Evolutionary conservation across 2,797 vertebrate species (phyloP), one percentile per base, ranked within the genome.

Genomic region (Triplophysa bombifrons): DNA sequence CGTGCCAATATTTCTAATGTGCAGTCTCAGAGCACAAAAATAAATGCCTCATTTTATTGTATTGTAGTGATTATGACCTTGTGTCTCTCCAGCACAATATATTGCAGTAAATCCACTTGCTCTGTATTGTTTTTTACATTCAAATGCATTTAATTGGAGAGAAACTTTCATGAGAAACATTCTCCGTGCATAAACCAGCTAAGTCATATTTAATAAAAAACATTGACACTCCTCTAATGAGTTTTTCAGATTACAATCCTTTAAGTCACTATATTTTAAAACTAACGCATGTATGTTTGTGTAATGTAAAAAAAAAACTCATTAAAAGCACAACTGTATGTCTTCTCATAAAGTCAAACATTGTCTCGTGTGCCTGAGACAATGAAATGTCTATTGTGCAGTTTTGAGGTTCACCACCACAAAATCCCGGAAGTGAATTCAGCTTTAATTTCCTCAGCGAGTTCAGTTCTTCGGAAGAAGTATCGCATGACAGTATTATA

Each of bases 91-190:
- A 30, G 19, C 30, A 50, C 65, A 77, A 70, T 70, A 71, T 63
- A 63, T 70, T 10, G 71, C 46, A 78, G 44, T 22, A 70, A 70
- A 70, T 78, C 75, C 51, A 55, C 30, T 70, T 4, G 2, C n/a
- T 22, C 56, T 3, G 46, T 41, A 61, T 51, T 41, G 67, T 44
- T 78, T 50, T 77, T 71, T 63, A 63, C 58, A 78, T 72, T 72
- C 67, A 82, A 67, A 4, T 30, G n/a, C 51, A 77, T 82, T 82
- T 82, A 82, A 82, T 77, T 77, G 72, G 68, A 73, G 12, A 44
- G 63, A 72, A 66, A 53, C 51, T 67, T 74, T 61, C 60, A 46
- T 0, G 17, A 60, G 69, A 46, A 72, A 60, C 63, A 66, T 72
- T 56, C 44, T 38, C 51, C 72, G 27, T 67, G 34, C 80, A 72